These are phyloP conservation scores for Gortyna flavago DNA, from an alignment of 2,888 invertebrate species.

Conservation along the genomic window DNA sequence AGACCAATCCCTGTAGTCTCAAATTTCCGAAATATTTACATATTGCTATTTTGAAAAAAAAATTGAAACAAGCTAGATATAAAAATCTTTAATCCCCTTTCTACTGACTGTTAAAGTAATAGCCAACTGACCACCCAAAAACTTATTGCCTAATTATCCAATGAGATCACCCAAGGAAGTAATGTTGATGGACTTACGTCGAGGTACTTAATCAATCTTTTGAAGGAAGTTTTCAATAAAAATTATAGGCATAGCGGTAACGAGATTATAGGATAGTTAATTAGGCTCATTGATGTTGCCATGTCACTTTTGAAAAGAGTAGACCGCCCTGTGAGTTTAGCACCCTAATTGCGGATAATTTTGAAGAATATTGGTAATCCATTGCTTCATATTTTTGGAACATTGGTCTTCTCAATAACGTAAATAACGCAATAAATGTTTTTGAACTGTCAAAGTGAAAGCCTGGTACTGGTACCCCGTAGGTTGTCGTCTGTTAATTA, in stretches of 20 bases:
- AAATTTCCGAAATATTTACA: no score
- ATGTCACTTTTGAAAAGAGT: neutral
- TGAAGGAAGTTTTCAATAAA: conserved; percentile 51
- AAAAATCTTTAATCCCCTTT: neutral
- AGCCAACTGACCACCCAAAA: conserved; percentile 40
- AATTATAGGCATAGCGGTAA: conserved; percentile 26
- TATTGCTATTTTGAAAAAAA: no score
- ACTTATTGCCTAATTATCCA: conserved; percentile 17
- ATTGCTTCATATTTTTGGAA: no score
- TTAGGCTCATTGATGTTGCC: conserved; percentile 10
- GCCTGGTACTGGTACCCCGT: no score
- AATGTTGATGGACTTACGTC: conserved; percentile 30
- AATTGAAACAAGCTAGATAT: no score
- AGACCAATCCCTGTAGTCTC: no score
- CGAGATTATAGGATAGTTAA: conserved; percentile 16
- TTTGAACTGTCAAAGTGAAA: no score
- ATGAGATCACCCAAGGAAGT: conserved; percentile 43
- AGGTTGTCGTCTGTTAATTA: no score
- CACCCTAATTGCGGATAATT: neutral
- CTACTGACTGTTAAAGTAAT: neutral
- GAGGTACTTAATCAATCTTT: conserved; percentile 50
- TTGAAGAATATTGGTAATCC: no score
- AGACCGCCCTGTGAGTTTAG: neutral
- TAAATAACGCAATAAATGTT: no score
- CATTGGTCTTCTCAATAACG: no score